phyloP scores from a whole-genome alignment of 2,113 vertebrate species.

The Rhinoderma darwinii region DNA sequence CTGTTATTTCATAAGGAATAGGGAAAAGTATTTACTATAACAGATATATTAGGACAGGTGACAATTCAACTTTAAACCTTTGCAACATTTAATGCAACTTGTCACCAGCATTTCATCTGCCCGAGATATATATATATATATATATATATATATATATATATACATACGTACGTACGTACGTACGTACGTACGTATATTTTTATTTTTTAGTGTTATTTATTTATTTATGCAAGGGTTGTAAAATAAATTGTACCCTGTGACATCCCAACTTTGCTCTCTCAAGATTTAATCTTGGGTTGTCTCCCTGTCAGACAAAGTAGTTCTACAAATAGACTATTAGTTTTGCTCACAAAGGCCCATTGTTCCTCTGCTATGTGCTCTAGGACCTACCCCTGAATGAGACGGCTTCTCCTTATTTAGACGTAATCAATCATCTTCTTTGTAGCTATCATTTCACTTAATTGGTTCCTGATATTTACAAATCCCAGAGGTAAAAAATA shows the following conservation, averaged over 20 bases:
- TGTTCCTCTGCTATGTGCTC: not conserved
- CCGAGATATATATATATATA: too few species aligned
- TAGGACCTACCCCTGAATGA: not conserved
- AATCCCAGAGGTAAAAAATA: not conserved
- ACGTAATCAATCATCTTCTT: not conserved
- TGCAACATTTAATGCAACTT: too few species aligned
- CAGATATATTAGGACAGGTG: too few species aligned
- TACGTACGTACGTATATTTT: too few species aligned
- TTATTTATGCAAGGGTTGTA: too few species aligned
- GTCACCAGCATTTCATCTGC: too few species aligned
- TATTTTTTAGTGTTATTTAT: too few species aligned
- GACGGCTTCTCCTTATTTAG: not conserved
- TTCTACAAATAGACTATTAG: slow-evolving; percentile 37
- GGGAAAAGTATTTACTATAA: too few species aligned
- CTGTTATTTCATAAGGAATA: too few species aligned
- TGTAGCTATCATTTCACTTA: not conserved
- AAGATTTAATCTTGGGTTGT: slow-evolving; percentile 2
- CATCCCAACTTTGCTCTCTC: not conserved
- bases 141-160: too few species aligned
- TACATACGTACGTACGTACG: too few species aligned
- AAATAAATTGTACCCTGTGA: not conserved
- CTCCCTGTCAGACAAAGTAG: slow-evolving; percentile 14
- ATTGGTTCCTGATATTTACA: not conserved
- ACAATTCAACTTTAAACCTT: too few species aligned
- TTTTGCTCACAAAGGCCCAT: slow-evolving; percentile 24